These are phyloP conservation scores for Plotosus lineatus DNA, from an alignment of 2,113 vertebrate genomes.

Conservation along the genomic window DNA sequence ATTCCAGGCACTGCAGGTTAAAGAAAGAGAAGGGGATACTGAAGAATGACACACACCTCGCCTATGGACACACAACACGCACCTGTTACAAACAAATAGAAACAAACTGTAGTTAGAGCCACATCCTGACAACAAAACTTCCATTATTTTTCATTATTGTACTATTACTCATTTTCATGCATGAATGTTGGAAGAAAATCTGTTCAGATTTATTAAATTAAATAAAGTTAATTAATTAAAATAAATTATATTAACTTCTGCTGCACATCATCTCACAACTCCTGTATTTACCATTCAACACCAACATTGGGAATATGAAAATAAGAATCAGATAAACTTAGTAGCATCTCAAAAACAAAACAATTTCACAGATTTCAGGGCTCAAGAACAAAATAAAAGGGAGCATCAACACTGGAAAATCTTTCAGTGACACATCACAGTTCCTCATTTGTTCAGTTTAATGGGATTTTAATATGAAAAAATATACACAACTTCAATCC, in stretches of 20 bases:
- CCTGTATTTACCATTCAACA: not conserved
- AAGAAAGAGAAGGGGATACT: conserved; percentile 53
- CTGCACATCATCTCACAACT: not conserved
- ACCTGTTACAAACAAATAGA: conserved; percentile 58
- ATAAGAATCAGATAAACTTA: not conserved
- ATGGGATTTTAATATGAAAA: not conserved
- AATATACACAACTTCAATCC: not conserved
- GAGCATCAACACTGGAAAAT: too few relatives aligned
- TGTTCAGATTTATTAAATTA: not conserved
- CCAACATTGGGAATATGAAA: not conserved
- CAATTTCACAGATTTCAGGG: too few relatives aligned
- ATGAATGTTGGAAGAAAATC: not conserved
- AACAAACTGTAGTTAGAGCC: not conserved
- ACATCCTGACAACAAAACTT: not conserved
- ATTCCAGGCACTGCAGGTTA: conserved; percentile 85
- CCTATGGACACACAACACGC: conserved; percentile 56
- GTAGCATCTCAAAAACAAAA: too few relatives aligned
- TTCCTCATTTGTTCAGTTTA: too few relatives aligned
- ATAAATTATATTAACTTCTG: not conserved
- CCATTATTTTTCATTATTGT: too few relatives aligned
- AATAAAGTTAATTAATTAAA: not conserved
- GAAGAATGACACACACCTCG: conserved; percentile 53
- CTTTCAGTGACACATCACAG: too few relatives aligned
- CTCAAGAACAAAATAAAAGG: too few relatives aligned
- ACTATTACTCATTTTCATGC: not conserved